Percentiles rank a stretch among this genome's conserved stretches.
Conservation (phyloP, 2,113 vertebrate genomes). For the Leptodactylus fuscus region DNA sequence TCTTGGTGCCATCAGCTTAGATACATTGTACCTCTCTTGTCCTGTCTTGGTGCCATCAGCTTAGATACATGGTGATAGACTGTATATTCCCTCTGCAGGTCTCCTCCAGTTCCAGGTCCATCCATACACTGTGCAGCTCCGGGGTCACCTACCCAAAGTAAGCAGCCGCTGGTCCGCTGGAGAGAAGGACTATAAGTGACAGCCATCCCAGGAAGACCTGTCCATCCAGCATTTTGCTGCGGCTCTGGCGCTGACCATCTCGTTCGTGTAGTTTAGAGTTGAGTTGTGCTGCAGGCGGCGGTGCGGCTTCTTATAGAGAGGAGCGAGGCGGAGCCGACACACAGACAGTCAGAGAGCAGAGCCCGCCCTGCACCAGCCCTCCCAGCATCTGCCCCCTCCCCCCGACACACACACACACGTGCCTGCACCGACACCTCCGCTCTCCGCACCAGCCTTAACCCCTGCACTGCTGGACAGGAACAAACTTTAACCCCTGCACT, state of each 20-base stretch:
- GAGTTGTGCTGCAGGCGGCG: slow-evolving; percentile 71
- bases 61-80: not conserved
- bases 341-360: not conserved
- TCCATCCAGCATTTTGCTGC: slow-evolving; percentile 96
- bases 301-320: slow-evolving; percentile 75
- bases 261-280: slow-evolving; percentile 86
- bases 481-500: too few relatives aligned
- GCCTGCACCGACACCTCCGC: slow-evolving; percentile 7
- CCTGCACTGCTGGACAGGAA: not conserved
- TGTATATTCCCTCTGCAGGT: not conserved
- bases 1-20: not conserved
- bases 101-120: not conserved
- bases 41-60: not conserved
- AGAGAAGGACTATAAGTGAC: slow-evolving; percentile 82
- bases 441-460: not conserved
- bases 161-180: slow-evolving; percentile 79
- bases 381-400: not conserved
- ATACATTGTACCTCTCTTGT: not conserved
- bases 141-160: slow-evolving; percentile 83
- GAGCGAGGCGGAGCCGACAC: not conserved
- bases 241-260: slow-evolving; percentile 89
- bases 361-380: not conserved
- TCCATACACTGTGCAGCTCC: not conserved
- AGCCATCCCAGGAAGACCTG: slow-evolving; percentile 88
- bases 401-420: not conserved